A percentile compares a stretch with the other conserved stretches of the same genome.
These are phyloP conservation scores for Lochmaea crataegi DNA, from an alignment of 2,888 invertebrate genomes.

Conservation along the genomic window DNA sequence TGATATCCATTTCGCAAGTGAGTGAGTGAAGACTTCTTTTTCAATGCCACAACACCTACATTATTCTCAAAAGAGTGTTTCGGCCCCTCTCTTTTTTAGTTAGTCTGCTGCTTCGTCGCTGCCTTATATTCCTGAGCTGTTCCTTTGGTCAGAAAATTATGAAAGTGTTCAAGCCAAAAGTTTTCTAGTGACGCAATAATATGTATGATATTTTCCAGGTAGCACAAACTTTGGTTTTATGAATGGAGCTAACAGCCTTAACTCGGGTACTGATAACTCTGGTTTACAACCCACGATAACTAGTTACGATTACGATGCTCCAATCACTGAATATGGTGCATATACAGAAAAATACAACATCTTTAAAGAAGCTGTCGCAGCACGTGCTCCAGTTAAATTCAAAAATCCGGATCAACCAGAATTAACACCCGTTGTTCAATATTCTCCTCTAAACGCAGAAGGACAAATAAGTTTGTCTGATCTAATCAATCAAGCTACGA, in stretches of 20 bases:
- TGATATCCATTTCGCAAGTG: too few relatives aligned
- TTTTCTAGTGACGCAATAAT: background rate
- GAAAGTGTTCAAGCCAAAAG: too few relatives aligned
- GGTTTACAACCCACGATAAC: conserved; percentile 57
- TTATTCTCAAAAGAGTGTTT: too few relatives aligned
- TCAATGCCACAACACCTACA: too few relatives aligned
- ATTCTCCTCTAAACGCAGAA: conserved; percentile 26
- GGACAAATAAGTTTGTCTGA: conserved; percentile 29
- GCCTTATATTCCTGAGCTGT: too few relatives aligned
- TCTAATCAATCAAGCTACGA: conserved; percentile 29
- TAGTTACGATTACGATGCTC: conserved; percentile 87
- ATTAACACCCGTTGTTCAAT: conserved; percentile 8
- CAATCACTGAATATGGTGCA: conserved; percentile 89
- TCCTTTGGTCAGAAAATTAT: too few relatives aligned
- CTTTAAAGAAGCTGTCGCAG: conserved; percentile 69
- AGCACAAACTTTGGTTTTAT: conserved; percentile 86
- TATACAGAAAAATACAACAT: conserved; percentile 79
- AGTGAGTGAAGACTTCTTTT: too few relatives aligned
- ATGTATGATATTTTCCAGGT: conserved; percentile 65
- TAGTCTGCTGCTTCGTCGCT: too few relatives aligned
- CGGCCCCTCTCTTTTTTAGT: too few relatives aligned
- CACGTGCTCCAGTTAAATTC: conserved; percentile 49
- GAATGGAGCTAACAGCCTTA: conserved; percentile 54
- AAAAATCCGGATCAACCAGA: conserved; percentile 28
- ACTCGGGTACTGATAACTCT: conserved; percentile 31